Conservation (phyloP, 2,113 vertebrate genomes). For the Boleophthalmus pectinirostris region DNA sequence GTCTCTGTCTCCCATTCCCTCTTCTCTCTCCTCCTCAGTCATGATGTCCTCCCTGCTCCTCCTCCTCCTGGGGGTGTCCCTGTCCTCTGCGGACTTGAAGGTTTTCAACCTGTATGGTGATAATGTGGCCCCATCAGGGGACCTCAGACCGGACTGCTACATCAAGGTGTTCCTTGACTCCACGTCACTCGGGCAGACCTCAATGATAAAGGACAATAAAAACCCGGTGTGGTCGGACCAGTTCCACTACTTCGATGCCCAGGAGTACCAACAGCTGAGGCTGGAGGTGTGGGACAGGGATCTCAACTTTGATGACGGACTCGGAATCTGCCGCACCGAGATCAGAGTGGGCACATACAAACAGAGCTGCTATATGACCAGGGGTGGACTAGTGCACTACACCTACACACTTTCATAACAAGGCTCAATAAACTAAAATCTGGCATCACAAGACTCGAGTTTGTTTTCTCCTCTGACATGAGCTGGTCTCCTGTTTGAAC, state of each 20-base stretch:
- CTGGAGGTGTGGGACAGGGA: constrained; percentile 41
- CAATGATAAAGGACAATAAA: background rate
- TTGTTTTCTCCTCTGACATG: background rate
- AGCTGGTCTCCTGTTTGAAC: background rate
- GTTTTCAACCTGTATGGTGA: constrained; percentile 40
- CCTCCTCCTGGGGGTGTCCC: constrained; percentile 19
- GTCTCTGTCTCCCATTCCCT: too few relatives aligned
- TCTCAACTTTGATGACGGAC: background rate
- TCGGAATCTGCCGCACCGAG: constrained; percentile 19
- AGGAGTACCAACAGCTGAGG: constrained; percentile 24
- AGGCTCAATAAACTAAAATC: too few relatives aligned
- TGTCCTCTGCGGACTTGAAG: constrained; percentile 17
- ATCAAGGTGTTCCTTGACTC: constrained; percentile 41
- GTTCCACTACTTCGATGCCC: constrained; percentile 27
- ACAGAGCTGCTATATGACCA: constrained; percentile 37
- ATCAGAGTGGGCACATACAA: constrained; percentile 28
- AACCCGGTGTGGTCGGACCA: constrained; percentile 57
- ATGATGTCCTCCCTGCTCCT: constrained; percentile 25
- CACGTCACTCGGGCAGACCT: constrained; percentile 12
- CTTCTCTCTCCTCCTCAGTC: background rate
- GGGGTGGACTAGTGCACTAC: constrained; percentile 46
- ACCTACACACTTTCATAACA: constrained; percentile 28
- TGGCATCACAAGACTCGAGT: background rate
- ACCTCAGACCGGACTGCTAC: constrained; percentile 35
- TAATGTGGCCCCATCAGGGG: constrained; percentile 5